Evolutionary conservation across 2,888 invertebrate genomes (phyloP), one percentile per base, ranked within the genome.

Genomic region (Caenorhabditis japonica): DNA sequence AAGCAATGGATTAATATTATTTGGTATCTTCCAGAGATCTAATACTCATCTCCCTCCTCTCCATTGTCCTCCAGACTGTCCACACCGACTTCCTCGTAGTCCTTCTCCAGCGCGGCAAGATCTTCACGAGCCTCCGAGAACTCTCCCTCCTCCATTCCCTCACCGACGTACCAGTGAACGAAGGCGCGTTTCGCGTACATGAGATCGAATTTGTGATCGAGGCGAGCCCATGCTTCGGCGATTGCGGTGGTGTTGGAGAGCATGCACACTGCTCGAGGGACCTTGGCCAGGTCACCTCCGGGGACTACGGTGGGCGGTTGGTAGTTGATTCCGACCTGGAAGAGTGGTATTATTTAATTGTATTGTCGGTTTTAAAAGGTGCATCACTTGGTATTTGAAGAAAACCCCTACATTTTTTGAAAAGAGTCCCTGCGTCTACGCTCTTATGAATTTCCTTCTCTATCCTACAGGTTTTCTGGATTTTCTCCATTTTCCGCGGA

Each of bases 151-250:
- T 86, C 86, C 86, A 86, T 86, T 56, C 85, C 86, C 51, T 87
- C 86, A 33, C 87, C 87, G 46, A 87, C 87, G 87, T 90, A 94
- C 74, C 74, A 74, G 49, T 77, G 74, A 15, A 77, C 76, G 58
- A 78, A 76, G 21, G 78, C 75, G 38, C 78, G 90, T 87, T 93
- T 93, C 62, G 91, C 90, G 59, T 85, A 85, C 84, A 85, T 86
- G 52, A 93, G 88, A 70, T 92, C 92, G 88, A 92, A 85, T 88
- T 95, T 94, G 83, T 91, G 91, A 83, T 92, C 91, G 21, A 95
- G 89, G 60, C 92, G 91, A 69, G 92, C 92, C 93, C 94, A 95
- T 51, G 94, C 94, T 85, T 93, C 92, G 94, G 77, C 79, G 59
- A 81, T 81, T 17, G 81, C 81, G 4, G 79, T 79, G 2, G 79